A percentile compares a stretch with the other conserved stretches of the same genome.
Conservation (phyloP, 2,888 invertebrate genomes). For the Heliothis peltigera region DNA sequence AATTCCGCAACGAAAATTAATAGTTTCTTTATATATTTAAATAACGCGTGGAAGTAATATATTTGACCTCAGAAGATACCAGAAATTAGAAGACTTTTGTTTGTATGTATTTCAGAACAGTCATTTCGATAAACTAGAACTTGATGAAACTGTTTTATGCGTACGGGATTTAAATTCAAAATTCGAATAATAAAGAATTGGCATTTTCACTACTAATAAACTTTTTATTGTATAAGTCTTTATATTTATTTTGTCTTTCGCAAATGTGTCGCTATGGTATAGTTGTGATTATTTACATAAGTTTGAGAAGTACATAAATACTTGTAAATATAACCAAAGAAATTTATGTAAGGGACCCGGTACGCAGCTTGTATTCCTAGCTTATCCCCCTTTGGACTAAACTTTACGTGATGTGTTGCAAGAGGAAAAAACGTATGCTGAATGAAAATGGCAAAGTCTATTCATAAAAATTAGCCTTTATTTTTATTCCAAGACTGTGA, state of each 20-base stretch:
- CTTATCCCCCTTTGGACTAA: slow-evolving; percentile 40
- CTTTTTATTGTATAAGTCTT: slow-evolving; percentile 13
- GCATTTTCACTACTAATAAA: slow-evolving; percentile 1
- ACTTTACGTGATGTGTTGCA: slow-evolving; percentile 49
- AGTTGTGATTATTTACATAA: slow-evolving; percentile 57
- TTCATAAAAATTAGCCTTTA: slow-evolving; percentile 66
- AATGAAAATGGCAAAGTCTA: slow-evolving; percentile 51
- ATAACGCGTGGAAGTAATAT: slow-evolving; percentile 40
- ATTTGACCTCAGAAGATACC: slow-evolving; percentile 23
- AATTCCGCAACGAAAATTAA: slow-evolving; percentile 32
- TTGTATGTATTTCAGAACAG: too few relatives aligned
- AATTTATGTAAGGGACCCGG: slow-evolving; percentile 69
- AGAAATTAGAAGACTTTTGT: too few relatives aligned
- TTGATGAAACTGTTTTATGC: slow-evolving; percentile 23
- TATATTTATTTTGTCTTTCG: slow-evolving; percentile 22
- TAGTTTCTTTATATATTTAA: slow-evolving; percentile 18
- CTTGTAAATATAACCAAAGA: slow-evolving; percentile 86
- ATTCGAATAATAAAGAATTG: slow-evolving; percentile 1
- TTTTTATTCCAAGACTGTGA: slow-evolving; percentile 79
- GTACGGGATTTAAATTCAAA: slow-evolving; percentile 33
- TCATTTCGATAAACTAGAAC: neutral
- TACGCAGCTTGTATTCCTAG: slow-evolving; percentile 41
- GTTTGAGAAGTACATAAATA: slow-evolving; percentile 64
- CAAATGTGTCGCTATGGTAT: slow-evolving; percentile 33
- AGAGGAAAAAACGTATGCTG: slow-evolving; percentile 34